Evolutionary conservation across 2,888 invertebrate genomes (phyloP), one percentile per base, ranked within the genome.

Genomic region (Willowsia nigromaculata): DNA sequence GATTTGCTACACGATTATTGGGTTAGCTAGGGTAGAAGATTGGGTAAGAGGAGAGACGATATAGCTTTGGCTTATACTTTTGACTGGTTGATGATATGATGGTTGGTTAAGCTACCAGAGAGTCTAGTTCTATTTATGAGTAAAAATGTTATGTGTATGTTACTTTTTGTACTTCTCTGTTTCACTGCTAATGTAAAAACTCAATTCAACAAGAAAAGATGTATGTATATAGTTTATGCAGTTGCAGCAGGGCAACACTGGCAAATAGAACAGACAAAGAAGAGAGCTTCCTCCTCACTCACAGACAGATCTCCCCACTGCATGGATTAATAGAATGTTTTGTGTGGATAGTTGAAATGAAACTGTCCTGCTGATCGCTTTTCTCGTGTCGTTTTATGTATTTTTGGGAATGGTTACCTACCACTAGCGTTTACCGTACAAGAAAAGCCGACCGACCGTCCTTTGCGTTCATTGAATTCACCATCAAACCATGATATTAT

Each of bases 331-430:
- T 53, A 43, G 50, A 15, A 65, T 40, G 71, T 85, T 43, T 88
- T 83, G 62, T 81, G 81, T 65, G 81, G 74, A 85, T 90, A 88
- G 89, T 80, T 90, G 83, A 87, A 90, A 87, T 89, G 87, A 88
- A 91, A 92, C 91, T 92, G 92, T 91, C 91, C 90, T 91, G 90
- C 89, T 84, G 90, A 78, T 91, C 90, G 82, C 87, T 90, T 91
- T 90, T 89, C 90, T 90, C 90, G 82, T 85, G 71, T 71, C 88
- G 85, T 90, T 92, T 92, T 88, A 88, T 88, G 74, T 88, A 82
- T 37, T 74, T 88, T 88, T 82, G 43, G 74, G 86, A 56, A 15
- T 50, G n/a, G 59, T 53, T 40, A 40, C 81, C 65, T 30, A 11
- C 15, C 15, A 50, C 27, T 9, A 25, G 1, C 27, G 53, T 40